A percentile compares a stretch with the other conserved stretches of the same genome.
These are phyloP conservation scores for Acanthurus lineatus DNA, from an alignment of 2,797 vertebrate genomes.

Conservation along the genomic window DNA sequence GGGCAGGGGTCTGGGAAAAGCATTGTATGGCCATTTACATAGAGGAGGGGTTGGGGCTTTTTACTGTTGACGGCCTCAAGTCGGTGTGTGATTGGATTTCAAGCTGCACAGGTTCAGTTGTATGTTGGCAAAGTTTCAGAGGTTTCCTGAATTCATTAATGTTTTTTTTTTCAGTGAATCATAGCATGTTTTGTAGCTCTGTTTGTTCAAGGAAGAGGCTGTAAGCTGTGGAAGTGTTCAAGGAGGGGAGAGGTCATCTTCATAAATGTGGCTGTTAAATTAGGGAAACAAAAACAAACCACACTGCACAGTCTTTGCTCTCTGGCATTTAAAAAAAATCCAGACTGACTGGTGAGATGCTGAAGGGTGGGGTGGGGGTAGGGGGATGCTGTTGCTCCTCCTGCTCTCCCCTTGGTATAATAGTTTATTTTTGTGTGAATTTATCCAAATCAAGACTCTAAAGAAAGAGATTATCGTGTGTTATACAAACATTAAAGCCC, in stretches of 20 bases:
- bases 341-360: neutral
- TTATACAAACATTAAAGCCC: neutral
- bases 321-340: no score
- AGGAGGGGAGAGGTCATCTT: constrained; percentile 37
- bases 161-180: constrained; percentile 58
- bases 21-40: constrained; percentile 42
- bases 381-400: neutral
- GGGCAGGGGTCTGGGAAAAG: constrained; percentile 71
- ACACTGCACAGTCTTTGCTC: neutral
- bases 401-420: neutral
- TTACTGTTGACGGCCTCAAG: constrained; percentile 26
- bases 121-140: constrained; percentile 54
- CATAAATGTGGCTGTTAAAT: constrained; percentile 60
- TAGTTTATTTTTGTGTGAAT: neutral
- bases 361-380: neutral
- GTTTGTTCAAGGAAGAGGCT: constrained; percentile 68
- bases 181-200: constrained; percentile 60
- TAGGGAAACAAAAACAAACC: constrained; percentile 57
- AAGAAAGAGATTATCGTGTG: neutral
- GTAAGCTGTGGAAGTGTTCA: constrained; percentile 52
- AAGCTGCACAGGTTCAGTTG: constrained; percentile 60
- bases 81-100: constrained; percentile 60
- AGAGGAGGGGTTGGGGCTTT: constrained; percentile 30
- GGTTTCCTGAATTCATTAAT: constrained; percentile 33
- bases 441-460: neutral